Base-by-base conservation (phyloP, 2,797 vertebrate species). In the Crocodylus rhombifer region DNA sequence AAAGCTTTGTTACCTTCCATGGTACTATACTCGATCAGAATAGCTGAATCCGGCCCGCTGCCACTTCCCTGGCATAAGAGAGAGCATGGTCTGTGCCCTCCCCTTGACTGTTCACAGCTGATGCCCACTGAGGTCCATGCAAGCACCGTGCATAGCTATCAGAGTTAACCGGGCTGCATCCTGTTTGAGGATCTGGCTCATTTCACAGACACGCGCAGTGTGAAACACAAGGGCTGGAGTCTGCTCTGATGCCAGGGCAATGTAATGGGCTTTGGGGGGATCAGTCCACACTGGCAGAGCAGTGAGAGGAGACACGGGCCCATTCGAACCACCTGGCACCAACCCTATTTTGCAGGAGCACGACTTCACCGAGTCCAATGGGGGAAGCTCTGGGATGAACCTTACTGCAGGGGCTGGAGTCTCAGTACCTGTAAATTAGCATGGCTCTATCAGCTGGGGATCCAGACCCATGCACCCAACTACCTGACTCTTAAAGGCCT, bases 1-100 rank as follows among this genome's bases (percentile, higher is more conserved):
- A 51, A 51, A 51, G 42, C 42, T 51, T 51, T 51, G 42, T 51
- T 51, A 51, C 42, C 42, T 51, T 51, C 42, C 42, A 51, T 51
- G 42, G 42, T 51, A 51, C 42, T 51, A 51, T 51, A 51, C 42
- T 51, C 9, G 42, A 51, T 10, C 42, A 10, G 42, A 51, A 10
- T 51, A 51, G 42, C 42, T 51, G 42, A 51, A 51, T 51, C 42
- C 42, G 42, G 42, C 42, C 42, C 42, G 10, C 42, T 51, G 42
- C 42, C 42, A 51, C 42, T 51, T 51, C 42, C 42, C 42, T 51
- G 42, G 42, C 42, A 51, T 51, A 51, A 51, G 42, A 51, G 42
- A 51, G 42, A 51, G 42, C 42, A 51, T 11, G 14, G 42, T 2
- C 69, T 0, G 1, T 10, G 36, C 2, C 51, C 60, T 55, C 13